Percentiles rank a stretch among this genome's conserved stretches.
Evolutionary conservation across 2,113 vertebrate species (phyloP).

Genomic region (Mobula birostris): DNA sequence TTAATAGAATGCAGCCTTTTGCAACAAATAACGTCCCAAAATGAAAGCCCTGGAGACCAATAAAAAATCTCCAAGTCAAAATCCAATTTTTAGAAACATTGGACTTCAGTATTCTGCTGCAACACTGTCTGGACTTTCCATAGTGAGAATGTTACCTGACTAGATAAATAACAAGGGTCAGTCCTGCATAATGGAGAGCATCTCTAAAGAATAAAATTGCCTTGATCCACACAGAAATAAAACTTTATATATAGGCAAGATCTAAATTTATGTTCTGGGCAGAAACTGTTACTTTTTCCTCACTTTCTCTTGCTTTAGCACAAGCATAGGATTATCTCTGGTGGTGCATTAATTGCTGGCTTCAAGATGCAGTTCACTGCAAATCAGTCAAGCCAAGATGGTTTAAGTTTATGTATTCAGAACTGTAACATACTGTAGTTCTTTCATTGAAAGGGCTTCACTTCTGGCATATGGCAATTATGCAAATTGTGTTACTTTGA

Average conservation of each 20-base stretch:
- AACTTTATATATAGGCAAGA: not conserved
- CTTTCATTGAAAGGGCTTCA: not conserved
- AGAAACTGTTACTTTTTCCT: not conserved
- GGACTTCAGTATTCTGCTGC: not conserved
- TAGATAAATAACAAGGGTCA: not conserved
- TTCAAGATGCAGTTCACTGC: not conserved
- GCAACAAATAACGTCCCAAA: not conserved
- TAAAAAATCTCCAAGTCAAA: constrained; percentile 7
- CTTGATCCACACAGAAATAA: not conserved
- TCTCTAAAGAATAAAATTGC: not conserved
- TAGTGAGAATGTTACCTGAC: not conserved
- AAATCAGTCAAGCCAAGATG: not conserved
- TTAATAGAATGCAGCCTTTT: not conserved
- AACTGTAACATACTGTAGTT: not conserved
- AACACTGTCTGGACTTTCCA: not conserved
- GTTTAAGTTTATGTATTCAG: not conserved
- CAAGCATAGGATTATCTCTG: not conserved
- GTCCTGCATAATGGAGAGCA: not conserved
- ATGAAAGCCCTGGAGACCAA: not conserved
- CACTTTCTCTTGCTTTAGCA: not conserved
- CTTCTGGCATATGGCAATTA: not conserved
- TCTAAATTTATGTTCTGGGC: not conserved
- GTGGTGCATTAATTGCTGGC: not conserved
- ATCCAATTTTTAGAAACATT: not conserved
- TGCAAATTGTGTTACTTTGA: not conserved